These are phyloP conservation scores for Schizopygopsis malacanthus DNA, from an alignment of 2,797 vertebrate species.

Conservation along the genomic window DNA sequence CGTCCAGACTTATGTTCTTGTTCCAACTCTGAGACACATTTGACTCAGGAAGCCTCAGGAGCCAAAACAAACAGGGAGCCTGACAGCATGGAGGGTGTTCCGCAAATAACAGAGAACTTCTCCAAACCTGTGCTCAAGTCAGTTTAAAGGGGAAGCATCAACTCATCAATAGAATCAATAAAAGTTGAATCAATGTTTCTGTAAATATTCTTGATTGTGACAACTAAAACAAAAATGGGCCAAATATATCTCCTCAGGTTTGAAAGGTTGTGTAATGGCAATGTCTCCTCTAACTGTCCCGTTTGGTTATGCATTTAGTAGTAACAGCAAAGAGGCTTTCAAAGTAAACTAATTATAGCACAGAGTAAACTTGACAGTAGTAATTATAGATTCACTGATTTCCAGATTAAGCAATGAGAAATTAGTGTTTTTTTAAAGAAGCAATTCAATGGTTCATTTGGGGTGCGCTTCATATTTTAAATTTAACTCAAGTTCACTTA, in stretches of 20 bases:
- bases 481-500: constrained; percentile 1
- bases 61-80: constrained; percentile 37
- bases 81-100: constrained; percentile 23
- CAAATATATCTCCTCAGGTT: background rate
- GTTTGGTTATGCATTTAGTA: constrained; percentile 22
- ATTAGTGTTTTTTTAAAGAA: constrained; percentile 11
- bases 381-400: constrained; percentile 19
- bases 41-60: constrained; percentile 22
- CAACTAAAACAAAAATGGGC: background rate
- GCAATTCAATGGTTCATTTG: constrained; percentile 16
- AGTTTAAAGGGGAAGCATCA: background rate
- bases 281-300: background rate
- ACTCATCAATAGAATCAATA: background rate
- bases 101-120: constrained; percentile 16
- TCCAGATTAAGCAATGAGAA: constrained; percentile 17
- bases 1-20: constrained; percentile 17
- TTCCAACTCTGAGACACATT: constrained; percentile 40
- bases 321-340: background rate
- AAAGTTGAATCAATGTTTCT: background rate
- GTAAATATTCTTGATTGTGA: background rate
- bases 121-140: constrained; percentile 2
- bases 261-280: background rate
- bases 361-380: background rate
- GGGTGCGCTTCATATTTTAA: background rate
- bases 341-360: constrained; percentile 37